Evolutionary conservation across 1,140 invertebrate species (phyloP).

Genomic region (Dreissena polymorpha): DNA sequence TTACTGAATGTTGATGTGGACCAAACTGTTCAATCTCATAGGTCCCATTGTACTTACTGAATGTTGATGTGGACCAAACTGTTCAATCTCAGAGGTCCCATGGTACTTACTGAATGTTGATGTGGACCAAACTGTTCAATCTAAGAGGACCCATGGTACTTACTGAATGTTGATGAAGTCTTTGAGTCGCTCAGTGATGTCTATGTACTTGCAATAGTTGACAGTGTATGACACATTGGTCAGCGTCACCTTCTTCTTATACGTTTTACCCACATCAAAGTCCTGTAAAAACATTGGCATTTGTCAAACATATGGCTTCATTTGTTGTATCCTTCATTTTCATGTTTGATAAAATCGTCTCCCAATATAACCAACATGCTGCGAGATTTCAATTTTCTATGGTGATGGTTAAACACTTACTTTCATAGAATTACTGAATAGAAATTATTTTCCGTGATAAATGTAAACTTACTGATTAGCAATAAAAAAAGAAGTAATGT

Average conservation of each 20-base stretch:
- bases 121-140: no score
- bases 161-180: constrained; percentile 79
- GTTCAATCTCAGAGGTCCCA: no score
- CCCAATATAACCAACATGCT: no score
- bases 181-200: constrained; percentile 77
- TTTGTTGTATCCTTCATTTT: not conserved
- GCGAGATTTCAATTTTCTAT: not conserved
- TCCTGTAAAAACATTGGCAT: constrained; percentile 74
- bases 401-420: not conserved
- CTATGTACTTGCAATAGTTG: constrained; percentile 77
- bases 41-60: no score
- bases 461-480: no score
- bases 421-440: not conserved
- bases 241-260: constrained; percentile 78
- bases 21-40: no score
- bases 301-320: not conserved
- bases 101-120: no score
- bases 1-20: constrained; percentile 77
- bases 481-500: no score
- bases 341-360: no score
- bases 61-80: no score
- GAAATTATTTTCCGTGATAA: not conserved
- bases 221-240: constrained; percentile 80
- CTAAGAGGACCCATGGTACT: constrained; percentile 42
- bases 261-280: constrained; percentile 78